These are phyloP conservation scores for Nannoperca obscura DNA, from an alignment of 2,797 vertebrate species.

Conservation along the genomic window DNA sequence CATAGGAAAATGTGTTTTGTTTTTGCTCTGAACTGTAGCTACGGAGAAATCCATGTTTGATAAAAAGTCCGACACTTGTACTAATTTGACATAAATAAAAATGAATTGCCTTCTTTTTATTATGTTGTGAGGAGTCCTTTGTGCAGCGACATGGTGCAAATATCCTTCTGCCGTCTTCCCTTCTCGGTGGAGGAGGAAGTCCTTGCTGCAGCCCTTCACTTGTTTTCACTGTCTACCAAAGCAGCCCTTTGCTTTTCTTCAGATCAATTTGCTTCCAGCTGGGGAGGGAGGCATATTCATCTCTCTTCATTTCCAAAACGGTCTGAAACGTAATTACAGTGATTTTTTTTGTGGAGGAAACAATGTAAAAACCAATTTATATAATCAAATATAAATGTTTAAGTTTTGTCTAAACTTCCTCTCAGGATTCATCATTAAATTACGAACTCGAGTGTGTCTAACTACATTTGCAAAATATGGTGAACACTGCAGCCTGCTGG, in stretches of 20 bases:
- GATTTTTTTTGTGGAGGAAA: slow-evolving; percentile 40
- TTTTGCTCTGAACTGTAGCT: slow-evolving; percentile 54
- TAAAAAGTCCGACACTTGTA: slow-evolving; percentile 72
- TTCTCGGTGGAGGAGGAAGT: slow-evolving; percentile 27
- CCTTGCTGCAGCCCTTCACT: slow-evolving; percentile 36
- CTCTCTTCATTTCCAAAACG: slow-evolving; percentile 83
- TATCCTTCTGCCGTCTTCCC: slow-evolving; percentile 14
- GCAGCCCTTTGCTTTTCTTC: slow-evolving; percentile 86
- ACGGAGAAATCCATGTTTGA: slow-evolving; percentile 63
- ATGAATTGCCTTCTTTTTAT: slow-evolving; percentile 59
- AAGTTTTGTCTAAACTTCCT: slow-evolving; percentile 23
- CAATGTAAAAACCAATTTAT: slow-evolving; percentile 14
- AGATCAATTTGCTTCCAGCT: slow-evolving; percentile 81
- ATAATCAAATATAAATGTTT: slow-evolving; percentile 25
- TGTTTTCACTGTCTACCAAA: slow-evolving; percentile 66
- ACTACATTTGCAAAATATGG: slow-evolving; percentile 17
- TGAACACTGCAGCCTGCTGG: slow-evolving; percentile 64
- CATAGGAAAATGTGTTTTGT: slow-evolving; percentile 62
- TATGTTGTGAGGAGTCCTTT: slow-evolving; percentile 61
- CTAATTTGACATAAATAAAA: slow-evolving; percentile 81
- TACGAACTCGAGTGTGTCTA: background rate
- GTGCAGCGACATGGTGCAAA: slow-evolving; percentile 51
- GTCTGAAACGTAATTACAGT: slow-evolving; percentile 78
- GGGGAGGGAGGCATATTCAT: slow-evolving; percentile 80
- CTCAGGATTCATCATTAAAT: slow-evolving; percentile 15